These are phyloP conservation scores for Chaetorhynchus papuensis DNA, from an alignment of 2,113 vertebrate species.

Conservation along the genomic window DNA sequence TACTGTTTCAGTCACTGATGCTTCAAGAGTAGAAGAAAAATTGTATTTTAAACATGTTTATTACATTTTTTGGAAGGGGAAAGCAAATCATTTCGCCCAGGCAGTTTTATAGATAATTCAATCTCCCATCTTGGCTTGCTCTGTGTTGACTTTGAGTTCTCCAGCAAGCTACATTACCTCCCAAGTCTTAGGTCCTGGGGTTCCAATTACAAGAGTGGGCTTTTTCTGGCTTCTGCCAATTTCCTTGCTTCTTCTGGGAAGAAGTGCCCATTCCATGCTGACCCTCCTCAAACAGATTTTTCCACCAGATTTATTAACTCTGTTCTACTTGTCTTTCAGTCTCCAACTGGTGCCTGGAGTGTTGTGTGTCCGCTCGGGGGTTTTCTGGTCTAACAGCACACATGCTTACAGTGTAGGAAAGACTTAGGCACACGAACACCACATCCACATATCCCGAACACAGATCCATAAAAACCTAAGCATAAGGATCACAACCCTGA, in stretches of 20 bases:
- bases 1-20: background rate
- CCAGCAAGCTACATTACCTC: background rate
- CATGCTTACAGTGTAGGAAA: fast-evolving
- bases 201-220: slow-evolving; percentile 4
- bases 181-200: background rate
- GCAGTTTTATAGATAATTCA: slow-evolving; percentile 28
- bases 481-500: background rate
- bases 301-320: background rate
- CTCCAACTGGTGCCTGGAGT: background rate
- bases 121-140: background rate
- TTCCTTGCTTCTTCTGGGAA: background rate
- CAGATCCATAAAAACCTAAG: background rate
- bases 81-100: background rate
- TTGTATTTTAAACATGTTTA: background rate
- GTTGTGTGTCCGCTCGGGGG: background rate
- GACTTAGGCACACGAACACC: background rate
- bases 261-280: background rate
- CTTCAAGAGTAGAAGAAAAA: background rate
- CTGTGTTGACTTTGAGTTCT: background rate
- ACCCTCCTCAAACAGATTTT: background rate
- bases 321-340: background rate
- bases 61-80: slow-evolving; percentile 9
- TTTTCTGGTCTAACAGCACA: background rate
- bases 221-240: background rate
- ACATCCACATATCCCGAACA: background rate